Percentiles rank a stretch among this genome's conserved stretches.
phyloP scores from a whole-genome alignment of 2,797 vertebrate genomes.

The Lagodon rhomboides region DNA sequence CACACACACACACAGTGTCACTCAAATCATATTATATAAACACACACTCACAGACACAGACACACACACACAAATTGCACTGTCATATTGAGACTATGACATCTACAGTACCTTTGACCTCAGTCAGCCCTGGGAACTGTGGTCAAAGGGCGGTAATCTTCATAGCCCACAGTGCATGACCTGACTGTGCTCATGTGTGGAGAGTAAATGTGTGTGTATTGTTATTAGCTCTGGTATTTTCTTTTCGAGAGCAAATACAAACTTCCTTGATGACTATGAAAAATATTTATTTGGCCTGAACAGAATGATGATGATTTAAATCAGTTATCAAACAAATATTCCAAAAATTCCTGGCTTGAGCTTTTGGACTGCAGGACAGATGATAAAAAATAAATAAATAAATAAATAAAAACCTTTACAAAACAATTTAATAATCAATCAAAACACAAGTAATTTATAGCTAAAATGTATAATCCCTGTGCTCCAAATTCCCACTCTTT shows the following conservation, averaged over 20 bases:
- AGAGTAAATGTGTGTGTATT: neutral
- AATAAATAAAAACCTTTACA: too few species aligned
- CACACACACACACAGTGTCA: too few species aligned
- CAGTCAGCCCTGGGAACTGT: slow-evolving; percentile 14
- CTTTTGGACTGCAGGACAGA: neutral
- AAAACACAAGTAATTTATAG: too few species aligned
- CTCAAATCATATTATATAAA: too few species aligned
- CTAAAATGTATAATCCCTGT: too few species aligned
- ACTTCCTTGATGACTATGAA: neutral
- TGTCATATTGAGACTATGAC: slow-evolving; percentile 7
- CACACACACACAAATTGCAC: too few species aligned
- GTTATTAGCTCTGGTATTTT: too few species aligned
- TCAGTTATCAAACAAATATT: neutral
- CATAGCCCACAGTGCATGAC: neutral
- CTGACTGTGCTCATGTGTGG: neutral
- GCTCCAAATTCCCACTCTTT: too few species aligned
- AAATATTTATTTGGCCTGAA: neutral
- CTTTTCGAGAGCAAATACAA: too few species aligned
- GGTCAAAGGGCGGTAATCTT: slow-evolving; percentile 7
- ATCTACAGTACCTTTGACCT: slow-evolving; percentile 14
- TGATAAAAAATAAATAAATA: neutral
- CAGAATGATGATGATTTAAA: neutral
- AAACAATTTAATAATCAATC: too few species aligned
- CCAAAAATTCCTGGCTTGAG: neutral
- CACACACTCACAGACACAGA: too few species aligned